Conservation (phyloP, 1,140 invertebrate species). For the Lineus longissimus region DNA sequence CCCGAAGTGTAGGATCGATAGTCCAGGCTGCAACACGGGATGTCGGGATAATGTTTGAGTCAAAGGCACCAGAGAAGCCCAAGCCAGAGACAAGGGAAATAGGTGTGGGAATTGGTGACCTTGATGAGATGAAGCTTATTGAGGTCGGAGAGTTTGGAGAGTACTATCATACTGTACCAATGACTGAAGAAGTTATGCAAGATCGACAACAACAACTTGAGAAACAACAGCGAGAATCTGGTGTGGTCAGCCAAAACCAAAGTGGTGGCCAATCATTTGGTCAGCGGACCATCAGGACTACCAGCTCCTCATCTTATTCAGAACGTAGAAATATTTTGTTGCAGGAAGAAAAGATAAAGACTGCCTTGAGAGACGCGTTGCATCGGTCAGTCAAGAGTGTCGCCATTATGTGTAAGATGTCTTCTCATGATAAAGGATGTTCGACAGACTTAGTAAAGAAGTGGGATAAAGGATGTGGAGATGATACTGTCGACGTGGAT, state of each 20-base stretch:
- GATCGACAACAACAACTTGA: too few species aligned
- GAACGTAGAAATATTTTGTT: background rate
- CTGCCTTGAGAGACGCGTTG: constrained; percentile 37
- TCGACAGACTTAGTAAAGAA: background rate
- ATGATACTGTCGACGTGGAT: constrained; percentile 42
- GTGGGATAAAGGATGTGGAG: constrained; percentile 28
- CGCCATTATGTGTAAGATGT: constrained; percentile 36
- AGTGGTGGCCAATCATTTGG: too few species aligned
- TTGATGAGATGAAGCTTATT: constrained; percentile 16
- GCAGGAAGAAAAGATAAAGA: constrained; percentile 40
- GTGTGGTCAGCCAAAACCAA: too few species aligned
- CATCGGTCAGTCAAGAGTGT: constrained; percentile 43
- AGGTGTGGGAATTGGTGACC: constrained; percentile 41
- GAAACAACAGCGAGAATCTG: too few species aligned
- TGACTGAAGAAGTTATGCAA: too few species aligned
- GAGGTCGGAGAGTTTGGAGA: background rate
- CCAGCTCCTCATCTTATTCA: too few species aligned
- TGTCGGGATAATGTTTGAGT: constrained; percentile 44
- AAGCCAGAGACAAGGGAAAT: constrained; percentile 39
- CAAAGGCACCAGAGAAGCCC: constrained; percentile 45
- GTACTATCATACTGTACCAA: background rate
- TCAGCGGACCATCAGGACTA: too few species aligned
- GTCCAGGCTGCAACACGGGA: constrained; percentile 64
- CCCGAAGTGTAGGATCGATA: constrained; percentile 65
- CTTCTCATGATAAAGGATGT: constrained; percentile 3